Evolutionary conservation across 2,797 vertebrate species (phyloP).

Genomic region (Poeciliopsis presidionis): DNA sequence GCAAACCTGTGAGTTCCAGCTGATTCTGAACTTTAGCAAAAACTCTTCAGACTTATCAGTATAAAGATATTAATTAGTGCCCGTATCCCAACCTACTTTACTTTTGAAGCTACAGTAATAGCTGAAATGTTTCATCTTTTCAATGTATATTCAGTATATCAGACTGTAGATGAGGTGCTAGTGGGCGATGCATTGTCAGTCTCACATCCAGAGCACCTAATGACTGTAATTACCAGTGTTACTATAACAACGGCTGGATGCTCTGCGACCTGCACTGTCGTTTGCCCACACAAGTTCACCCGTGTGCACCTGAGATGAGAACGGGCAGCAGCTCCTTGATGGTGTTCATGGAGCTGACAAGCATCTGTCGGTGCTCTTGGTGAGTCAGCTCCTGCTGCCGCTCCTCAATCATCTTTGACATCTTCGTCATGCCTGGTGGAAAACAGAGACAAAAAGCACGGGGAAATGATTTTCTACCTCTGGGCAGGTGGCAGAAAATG

Average conservation of each 20-base stretch:
- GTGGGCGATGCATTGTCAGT: conserved; percentile 39
- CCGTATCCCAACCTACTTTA: not conserved
- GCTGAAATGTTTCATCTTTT: not conserved
- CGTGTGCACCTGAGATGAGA: conserved; percentile 91
- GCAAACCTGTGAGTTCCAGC: not conserved
- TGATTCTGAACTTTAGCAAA: not conserved
- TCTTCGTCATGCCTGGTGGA: conserved; percentile 94
- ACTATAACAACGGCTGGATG: conserved; percentile 74
- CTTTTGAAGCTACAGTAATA: not conserved
- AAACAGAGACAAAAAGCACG: not conserved
- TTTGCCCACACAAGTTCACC: conserved; percentile 22
- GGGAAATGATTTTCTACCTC: not conserved
- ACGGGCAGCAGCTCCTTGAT: conserved; percentile 95
- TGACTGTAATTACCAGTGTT: conserved; percentile 78
- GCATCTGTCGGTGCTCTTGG: conserved; percentile 95
- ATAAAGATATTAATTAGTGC: not conserved
- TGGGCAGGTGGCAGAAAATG: not conserved
- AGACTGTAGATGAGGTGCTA: conserved; percentile 15
- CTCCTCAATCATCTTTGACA: conserved; percentile 99
- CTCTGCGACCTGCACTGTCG: conserved; percentile 36
- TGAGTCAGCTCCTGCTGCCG: conserved; percentile 97
- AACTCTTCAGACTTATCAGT: not conserved
- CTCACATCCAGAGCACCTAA: conserved; percentile 63
- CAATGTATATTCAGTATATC: not conserved
- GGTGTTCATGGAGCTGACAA: conserved; percentile 95